These are phyloP conservation scores for Geopemphigus sp. DNA, from an alignment of 1,140 invertebrate species.

Conservation along the genomic window DNA sequence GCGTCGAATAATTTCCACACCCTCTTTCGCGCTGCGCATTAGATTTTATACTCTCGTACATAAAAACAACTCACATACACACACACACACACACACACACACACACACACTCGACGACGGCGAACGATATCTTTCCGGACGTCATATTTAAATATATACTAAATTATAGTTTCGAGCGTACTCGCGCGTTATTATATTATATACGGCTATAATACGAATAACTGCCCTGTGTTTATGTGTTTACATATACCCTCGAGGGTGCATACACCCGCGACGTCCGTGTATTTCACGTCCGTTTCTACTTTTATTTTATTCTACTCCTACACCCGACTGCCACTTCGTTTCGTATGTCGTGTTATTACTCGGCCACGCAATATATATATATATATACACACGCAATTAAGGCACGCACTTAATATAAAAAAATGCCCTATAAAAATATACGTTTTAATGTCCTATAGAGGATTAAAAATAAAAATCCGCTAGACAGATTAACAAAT, in stretches of 20 bases:
- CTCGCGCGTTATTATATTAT: too few species aligned
- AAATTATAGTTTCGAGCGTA: slow-evolving; percentile 45
- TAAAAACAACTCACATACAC: too few species aligned
- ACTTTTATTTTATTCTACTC: slow-evolving; percentile 4
- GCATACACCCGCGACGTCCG: slow-evolving; percentile 20
- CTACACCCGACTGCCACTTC: too few species aligned
- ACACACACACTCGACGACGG: not conserved
- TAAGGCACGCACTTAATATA: too few species aligned
- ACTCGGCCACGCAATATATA: too few species aligned
- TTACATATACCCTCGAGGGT: too few species aligned
- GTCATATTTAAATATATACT: too few species aligned
- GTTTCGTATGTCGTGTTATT: slow-evolving; percentile 22
- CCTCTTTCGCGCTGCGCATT: slow-evolving; percentile 12
- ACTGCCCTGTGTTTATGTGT: slow-evolving; percentile 14
- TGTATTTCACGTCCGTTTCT: slow-evolving; percentile 7
- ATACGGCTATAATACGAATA: too few species aligned
- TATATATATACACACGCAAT: not conserved
- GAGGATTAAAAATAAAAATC: too few species aligned
- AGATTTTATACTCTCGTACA: not conserved
- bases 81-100: not conserved
- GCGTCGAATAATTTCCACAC: slow-evolving; percentile 41
- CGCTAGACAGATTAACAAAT: too few species aligned
- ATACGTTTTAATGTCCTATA: too few species aligned
- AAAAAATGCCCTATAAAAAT: too few species aligned
- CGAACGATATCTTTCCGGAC: not conserved